Evolutionary conservation across 1,140 invertebrate species (phyloP).

Genomic region (Onthophagus taurus): DNA sequence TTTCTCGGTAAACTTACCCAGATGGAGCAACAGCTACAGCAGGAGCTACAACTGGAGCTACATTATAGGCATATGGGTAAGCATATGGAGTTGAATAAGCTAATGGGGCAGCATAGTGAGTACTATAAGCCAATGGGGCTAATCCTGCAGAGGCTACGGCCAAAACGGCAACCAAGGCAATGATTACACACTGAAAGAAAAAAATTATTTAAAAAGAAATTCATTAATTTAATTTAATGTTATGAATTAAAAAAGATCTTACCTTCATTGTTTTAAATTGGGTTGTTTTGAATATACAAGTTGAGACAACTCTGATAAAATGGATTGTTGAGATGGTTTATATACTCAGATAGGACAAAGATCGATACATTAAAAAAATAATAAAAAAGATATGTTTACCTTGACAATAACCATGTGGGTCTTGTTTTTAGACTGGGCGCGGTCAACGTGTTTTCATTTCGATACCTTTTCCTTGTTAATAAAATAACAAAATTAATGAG

Average conservation of each 20-base stretch:
- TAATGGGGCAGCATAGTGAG: too few relatives aligned
- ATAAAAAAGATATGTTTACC: constrained; percentile 7
- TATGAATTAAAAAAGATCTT: background rate
- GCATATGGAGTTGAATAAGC: too few relatives aligned
- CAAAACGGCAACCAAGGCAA: constrained; percentile 24
- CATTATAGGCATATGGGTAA: too few relatives aligned
- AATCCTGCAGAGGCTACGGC: constrained; percentile 22
- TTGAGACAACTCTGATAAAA: constrained; percentile 7
- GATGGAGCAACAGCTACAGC: constrained; percentile 19
- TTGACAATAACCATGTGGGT: too few relatives aligned
- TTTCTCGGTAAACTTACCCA: constrained; percentile 22
- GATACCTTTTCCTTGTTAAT: too few relatives aligned
- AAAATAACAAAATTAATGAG: too few relatives aligned
- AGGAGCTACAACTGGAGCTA: background rate
- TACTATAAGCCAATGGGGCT: too few relatives aligned
- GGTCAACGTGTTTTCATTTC: too few relatives aligned
- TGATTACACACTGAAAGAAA: constrained; percentile 23
- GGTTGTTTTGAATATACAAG: background rate
- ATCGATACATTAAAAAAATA: constrained; percentile 2
- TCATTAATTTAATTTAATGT: background rate
- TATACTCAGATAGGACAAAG: background rate
- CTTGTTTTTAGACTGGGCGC: too few relatives aligned
- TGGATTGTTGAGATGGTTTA: background rate
- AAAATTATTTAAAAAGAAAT: background rate
- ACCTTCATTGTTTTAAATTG: constrained; percentile 11